Base-by-base conservation (phyloP, 2,888 invertebrate genomes). In the Eutolmus rufibarbis region DNA sequence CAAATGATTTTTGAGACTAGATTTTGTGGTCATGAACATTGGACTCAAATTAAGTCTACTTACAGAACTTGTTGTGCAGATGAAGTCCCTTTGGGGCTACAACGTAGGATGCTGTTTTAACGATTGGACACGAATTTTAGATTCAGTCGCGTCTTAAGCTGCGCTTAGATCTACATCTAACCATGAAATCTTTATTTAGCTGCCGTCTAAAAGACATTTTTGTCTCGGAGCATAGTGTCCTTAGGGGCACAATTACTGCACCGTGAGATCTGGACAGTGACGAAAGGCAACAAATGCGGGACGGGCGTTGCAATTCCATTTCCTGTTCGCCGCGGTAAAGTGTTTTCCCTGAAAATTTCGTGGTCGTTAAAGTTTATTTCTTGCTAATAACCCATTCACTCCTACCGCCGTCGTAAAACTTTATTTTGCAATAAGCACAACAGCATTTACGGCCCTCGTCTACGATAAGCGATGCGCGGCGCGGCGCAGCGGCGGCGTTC, bases 341-440 rank as follows among this genome's bases (percentile, higher is more conserved):
- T 66, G 66, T 66, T 66, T 66, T 66, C 19, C 66, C 34, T 34
- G 76, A 76, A 76, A 34, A 76, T 76, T 76, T 76, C 37, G 76
- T 19, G 34, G 76, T 40, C 16, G 76, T 76, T 37, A 76, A 76
- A 76, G 16, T 76, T 76, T 76, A 76, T 76, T 34, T 31, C 37
- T 12, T n/a, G 40, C 76, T 76, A 76, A 76, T 76, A 76, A 76
- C 40, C 76, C 76, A 76, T 40, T 76, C 76, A 76, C 76, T 76
- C 76, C 76, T 76, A 76, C 76, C 34, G 51, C 40, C 34, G 37
- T 40, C 76, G 19, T 76, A 76, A 76, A 76, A 76, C 40, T 76
- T 76, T 76, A 76, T 76, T 76, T 76, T 40, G 37, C 76, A 76
- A 76, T 76, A 76, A 76, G 37, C 76, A 76, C 40, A 40, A 19